A percentile compares a stretch with the other conserved stretches of the same genome.
These are phyloP conservation scores for Drosophila yakuba DNA, from an alignment of 1,140 invertebrate genomes.

Conservation along the genomic window DNA sequence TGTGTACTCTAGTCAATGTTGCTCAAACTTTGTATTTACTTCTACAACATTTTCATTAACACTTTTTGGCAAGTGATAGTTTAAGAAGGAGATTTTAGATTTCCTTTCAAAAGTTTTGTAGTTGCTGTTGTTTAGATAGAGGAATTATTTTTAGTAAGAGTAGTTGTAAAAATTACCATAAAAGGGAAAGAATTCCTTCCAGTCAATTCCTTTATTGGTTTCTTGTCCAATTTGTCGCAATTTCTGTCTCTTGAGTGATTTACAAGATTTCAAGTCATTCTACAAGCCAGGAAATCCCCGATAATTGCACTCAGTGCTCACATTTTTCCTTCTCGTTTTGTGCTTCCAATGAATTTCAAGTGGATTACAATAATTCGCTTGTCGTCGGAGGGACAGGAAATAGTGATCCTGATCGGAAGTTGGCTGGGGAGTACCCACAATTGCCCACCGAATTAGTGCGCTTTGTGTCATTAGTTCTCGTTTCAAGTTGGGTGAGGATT, in stretches of 20 bases:
- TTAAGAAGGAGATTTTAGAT: not conserved
- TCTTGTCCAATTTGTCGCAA: not conserved
- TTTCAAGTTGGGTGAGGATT: slow-evolving; percentile 56
- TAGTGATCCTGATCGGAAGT: slow-evolving; percentile 8
- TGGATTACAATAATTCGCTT: slow-evolving; percentile 76
- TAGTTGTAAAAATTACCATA: too few species aligned
- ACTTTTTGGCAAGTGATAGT: not conserved
- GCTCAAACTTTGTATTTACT: not conserved
- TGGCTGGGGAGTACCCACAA: slow-evolving; percentile 7
- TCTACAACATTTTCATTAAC: not conserved
- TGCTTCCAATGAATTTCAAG: slow-evolving; percentile 61
- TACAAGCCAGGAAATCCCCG: slow-evolving; percentile 23
- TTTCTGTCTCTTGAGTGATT: slow-evolving; percentile 8
- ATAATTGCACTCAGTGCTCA: slow-evolving; percentile 58
- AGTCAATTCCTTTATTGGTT: not conserved
- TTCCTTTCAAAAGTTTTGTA: too few species aligned
- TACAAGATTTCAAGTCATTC: slow-evolving; percentile 19
- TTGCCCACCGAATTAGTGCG: slow-evolving; percentile 67
- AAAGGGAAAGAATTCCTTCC: too few species aligned
- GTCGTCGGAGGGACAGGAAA: slow-evolving; percentile 10
- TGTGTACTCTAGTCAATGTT: slow-evolving; percentile 12
- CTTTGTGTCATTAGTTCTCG: slow-evolving; percentile 79
- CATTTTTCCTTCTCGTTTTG: slow-evolving; percentile 11
- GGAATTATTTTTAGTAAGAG: too few species aligned
- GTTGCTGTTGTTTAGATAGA: too few species aligned